A percentile compares a stretch with the other conserved stretches of the same genome.
Evolutionary conservation across 2,797 vertebrate species (phyloP).

Genomic region (Phaenicophaeus curvirostris): DNA sequence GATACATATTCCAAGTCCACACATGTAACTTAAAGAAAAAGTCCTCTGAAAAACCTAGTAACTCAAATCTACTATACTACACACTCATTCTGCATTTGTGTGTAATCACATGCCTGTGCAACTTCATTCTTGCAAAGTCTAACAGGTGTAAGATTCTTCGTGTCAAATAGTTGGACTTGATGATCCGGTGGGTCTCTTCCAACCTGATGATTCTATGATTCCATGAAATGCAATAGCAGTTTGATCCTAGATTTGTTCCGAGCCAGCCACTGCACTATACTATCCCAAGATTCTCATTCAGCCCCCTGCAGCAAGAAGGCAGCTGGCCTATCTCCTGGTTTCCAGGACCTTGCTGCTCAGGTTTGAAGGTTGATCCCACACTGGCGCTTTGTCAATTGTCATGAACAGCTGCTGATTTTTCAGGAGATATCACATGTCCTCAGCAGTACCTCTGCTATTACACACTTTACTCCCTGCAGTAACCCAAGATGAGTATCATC

Average conservation of each 20-base stretch:
- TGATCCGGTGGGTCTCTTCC: too few species aligned
- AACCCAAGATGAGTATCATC: background rate
- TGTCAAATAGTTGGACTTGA: too few species aligned
- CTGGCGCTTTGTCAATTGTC: background rate
- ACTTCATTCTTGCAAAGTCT: background rate
- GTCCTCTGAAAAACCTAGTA: background rate
- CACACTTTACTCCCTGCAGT: constrained; percentile 34
- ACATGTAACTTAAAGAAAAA: background rate
- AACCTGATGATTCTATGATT: too few species aligned
- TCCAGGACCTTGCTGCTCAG: background rate
- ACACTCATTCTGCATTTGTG: background rate
- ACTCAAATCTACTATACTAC: background rate
- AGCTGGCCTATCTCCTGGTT: background rate
- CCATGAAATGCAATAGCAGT: background rate
- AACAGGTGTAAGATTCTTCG: background rate
- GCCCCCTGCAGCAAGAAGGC: background rate
- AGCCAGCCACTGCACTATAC: accelerated
- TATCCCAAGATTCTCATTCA: background rate
- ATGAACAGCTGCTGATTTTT: constrained; percentile 44
- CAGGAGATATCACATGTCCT: constrained; percentile 15
- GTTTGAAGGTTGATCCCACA: background rate
- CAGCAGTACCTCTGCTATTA: constrained; percentile 34
- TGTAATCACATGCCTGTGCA: background rate
- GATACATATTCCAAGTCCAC: background rate
- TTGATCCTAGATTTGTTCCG: accelerated